These are phyloP conservation scores for Cryptotermes secundus DNA, from an alignment of 1,140 invertebrate genomes.

Conservation along the genomic window DNA sequence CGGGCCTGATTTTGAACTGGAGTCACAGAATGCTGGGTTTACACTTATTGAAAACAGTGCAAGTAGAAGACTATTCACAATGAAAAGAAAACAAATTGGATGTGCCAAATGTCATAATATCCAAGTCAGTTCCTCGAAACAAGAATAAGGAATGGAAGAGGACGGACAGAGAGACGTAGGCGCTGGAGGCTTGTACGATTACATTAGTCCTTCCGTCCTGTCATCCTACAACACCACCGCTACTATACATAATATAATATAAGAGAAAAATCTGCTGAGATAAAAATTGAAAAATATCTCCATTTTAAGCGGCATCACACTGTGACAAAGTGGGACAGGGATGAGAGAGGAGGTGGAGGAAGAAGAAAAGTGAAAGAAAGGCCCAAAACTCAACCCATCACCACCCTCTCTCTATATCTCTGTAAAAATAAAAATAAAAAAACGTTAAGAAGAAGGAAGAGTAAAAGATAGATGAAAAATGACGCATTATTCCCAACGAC, in stretches of 20 bases:
- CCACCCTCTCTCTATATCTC: slow-evolving; percentile 24
- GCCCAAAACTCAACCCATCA: background rate
- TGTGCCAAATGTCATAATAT: slow-evolving; percentile 2
- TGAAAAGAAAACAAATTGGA: background rate
- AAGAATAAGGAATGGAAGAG: background rate
- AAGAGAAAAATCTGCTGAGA: slow-evolving; percentile 20
- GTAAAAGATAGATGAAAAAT: slow-evolving; percentile 27
- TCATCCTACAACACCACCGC: background rate
- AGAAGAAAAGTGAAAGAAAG: background rate
- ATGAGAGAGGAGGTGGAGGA: background rate
- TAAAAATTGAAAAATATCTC: slow-evolving; percentile 32
- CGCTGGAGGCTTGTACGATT: background rate
- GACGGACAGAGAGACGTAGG: background rate
- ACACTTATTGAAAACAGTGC: background rate
- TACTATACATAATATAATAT: slow-evolving; percentile 19
- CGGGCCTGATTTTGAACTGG: background rate
- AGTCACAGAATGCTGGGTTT: background rate
- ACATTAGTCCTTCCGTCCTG: background rate
- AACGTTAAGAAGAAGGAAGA: slow-evolving; percentile 20
- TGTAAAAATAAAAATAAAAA: background rate
- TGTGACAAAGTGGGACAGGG: slow-evolving; percentile 28
- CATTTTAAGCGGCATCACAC: slow-evolving; percentile 30
- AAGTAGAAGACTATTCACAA: background rate
- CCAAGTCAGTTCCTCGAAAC: background rate
- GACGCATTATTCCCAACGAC: slow-evolving; percentile 28